Conservation (phyloP, 2,797 vertebrate species). For the Eutrigla gurnardus region DNA sequence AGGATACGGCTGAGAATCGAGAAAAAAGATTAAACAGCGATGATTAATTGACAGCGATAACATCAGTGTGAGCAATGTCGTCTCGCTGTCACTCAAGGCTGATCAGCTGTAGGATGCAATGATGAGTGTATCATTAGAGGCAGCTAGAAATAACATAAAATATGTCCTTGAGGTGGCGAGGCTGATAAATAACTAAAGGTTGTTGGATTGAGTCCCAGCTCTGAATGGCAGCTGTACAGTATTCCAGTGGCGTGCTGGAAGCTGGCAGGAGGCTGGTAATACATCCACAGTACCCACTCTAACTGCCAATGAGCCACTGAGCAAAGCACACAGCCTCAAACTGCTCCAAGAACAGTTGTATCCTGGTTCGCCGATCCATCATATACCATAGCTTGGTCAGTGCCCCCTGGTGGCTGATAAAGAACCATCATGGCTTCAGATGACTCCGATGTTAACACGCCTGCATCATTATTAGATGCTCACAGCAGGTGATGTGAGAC, state of each 20-base stretch:
- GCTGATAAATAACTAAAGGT: constrained; percentile 72
- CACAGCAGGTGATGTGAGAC: too few species aligned
- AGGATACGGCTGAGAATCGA: constrained; percentile 90
- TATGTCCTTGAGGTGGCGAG: constrained; percentile 61
- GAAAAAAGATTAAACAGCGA: constrained; percentile 57
- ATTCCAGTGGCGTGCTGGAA: constrained; percentile 38
- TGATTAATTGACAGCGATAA: constrained; percentile 62
- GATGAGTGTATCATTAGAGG: constrained; percentile 69
- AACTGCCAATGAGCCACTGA: constrained; percentile 34
- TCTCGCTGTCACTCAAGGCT: constrained; percentile 70
- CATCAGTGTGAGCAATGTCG: constrained; percentile 50
- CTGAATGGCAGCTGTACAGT: constrained; percentile 43
- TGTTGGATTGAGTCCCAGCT: constrained; percentile 62
- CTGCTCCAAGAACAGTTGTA: constrained; percentile 2
- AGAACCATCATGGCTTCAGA: too few species aligned
- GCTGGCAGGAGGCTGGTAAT: constrained; percentile 34
- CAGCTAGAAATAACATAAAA: constrained; percentile 69
- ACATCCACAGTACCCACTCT: constrained; percentile 21
- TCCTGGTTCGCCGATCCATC: too few species aligned
- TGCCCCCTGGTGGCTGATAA: too few species aligned
- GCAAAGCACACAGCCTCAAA: constrained; percentile 22
- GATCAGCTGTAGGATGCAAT: constrained; percentile 67
- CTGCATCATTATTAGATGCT: too few species aligned
- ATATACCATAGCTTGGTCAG: too few species aligned
- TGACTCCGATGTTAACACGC: too few species aligned